phyloP scores from a whole-genome alignment of 2,113 vertebrate genomes.

The Lamprologus tigripictilis region DNA sequence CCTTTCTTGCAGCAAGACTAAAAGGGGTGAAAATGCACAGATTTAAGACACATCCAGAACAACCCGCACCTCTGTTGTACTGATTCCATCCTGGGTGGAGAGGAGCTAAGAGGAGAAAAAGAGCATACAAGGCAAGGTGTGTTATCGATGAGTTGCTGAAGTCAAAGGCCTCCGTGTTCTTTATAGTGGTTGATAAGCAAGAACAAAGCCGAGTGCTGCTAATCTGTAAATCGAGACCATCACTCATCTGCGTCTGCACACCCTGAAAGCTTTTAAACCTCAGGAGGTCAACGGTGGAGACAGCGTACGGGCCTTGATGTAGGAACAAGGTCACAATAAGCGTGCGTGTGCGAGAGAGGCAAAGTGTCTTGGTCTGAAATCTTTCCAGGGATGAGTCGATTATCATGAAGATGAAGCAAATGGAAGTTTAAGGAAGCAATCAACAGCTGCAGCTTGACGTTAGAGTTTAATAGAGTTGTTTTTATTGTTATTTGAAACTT shows the following conservation, averaged over 20 bases:
- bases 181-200: slow-evolving; percentile 48
- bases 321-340: slow-evolving; percentile 36
- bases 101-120: slow-evolving; percentile 84
- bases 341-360: neutral
- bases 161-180: slow-evolving; percentile 54
- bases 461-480: neutral
- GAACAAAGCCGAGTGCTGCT: slow-evolving; percentile 48
- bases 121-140: slow-evolving; percentile 51
- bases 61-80: slow-evolving; percentile 91
- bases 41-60: slow-evolving; percentile 33
- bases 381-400: slow-evolving; percentile 13
- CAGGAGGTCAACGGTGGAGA: slow-evolving; percentile 30
- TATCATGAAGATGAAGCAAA: neutral
- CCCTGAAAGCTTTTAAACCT: slow-evolving; percentile 64
- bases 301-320: slow-evolving; percentile 25
- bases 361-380: neutral
- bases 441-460: neutral
- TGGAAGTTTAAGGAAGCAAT: neutral
- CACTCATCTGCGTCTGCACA: slow-evolving; percentile 30
- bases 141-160: slow-evolving; percentile 60
- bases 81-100: slow-evolving; percentile 92
- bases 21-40: neutral
- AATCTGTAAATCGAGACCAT: slow-evolving; percentile 47
- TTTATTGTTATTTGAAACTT: neutral
- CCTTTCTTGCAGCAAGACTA: neutral